phyloP scores from a whole-genome alignment of 2,888 invertebrate species.

The Chaitophorus viminalis region DNA sequence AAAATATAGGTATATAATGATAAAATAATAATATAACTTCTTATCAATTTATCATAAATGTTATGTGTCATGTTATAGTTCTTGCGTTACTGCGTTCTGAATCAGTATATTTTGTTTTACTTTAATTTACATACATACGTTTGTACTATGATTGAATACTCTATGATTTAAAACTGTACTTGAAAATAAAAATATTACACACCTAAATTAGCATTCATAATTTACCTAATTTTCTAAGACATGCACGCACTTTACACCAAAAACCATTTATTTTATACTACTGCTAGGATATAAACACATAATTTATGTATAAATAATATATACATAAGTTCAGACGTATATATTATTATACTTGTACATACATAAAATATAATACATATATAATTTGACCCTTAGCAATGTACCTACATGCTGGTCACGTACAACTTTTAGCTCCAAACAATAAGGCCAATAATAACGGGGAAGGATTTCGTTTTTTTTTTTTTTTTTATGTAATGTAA shows the following conservation, averaged over 20 bases:
- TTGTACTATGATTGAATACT: neutral
- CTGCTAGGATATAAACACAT: neutral
- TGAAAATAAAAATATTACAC: constrained; percentile 1
- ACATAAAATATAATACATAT: constrained; percentile 19
- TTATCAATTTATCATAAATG: neutral
- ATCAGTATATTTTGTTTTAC: neutral
- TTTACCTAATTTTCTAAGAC: constrained; percentile 19
- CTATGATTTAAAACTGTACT: constrained; percentile 14
- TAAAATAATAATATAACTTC: neutral
- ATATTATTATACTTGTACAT: neutral
- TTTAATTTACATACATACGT: neutral
- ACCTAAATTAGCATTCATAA: constrained; percentile 52
- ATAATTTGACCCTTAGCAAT: constrained; percentile 54
- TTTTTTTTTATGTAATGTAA: constrained; percentile 30
- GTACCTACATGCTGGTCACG: constrained; percentile 58
- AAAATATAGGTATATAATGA: neutral
- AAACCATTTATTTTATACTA: constrained; percentile 40
- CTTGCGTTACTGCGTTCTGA: neutral
- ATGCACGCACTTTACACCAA: constrained; percentile 20
- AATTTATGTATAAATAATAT: constrained; percentile 13
- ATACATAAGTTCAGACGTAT: neutral
- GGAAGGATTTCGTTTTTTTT: constrained; percentile 26
- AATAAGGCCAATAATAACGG: constrained; percentile 59
- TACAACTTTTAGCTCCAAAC: constrained; percentile 59
- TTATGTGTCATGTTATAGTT: neutral